These are phyloP conservation scores for Montifringilla adamsi DNA, from an alignment of 2,113 vertebrate genomes.

Conservation along the genomic window DNA sequence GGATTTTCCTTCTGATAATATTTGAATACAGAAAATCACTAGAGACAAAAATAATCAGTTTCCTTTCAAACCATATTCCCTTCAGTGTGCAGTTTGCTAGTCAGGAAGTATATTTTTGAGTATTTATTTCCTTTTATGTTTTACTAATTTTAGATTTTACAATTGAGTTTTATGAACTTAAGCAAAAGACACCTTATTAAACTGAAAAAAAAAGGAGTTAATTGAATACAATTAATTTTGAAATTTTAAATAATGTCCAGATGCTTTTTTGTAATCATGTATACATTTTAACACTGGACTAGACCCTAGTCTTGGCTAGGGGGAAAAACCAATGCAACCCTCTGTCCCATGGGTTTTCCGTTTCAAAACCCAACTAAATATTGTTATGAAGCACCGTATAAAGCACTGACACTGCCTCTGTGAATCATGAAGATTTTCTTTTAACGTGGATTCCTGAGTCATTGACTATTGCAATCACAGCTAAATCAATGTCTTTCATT, in stretches of 20 bases:
- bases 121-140: neutral
- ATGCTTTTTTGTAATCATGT: neutral
- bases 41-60: neutral
- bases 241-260: neutral
- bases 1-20: neutral
- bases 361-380: neutral
- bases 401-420: neutral
- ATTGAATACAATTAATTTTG: neutral
- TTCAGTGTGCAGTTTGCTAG: neutral
- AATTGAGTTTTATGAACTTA: neutral
- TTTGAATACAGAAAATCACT: neutral
- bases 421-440: neutral
- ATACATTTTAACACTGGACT: neutral
- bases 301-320: neutral
- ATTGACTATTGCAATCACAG: neutral
- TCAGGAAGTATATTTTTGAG: neutral
- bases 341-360: neutral
- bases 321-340: rapidly evolving
- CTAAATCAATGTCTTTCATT: neutral
- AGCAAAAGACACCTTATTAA: neutral
- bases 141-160: neutral
- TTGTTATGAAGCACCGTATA: neutral
- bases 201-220: neutral
- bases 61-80: neutral
- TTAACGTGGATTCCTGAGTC: neutral